Conservation (phyloP, 2,888 invertebrate species). For the Orthonychiurus folsomi region DNA sequence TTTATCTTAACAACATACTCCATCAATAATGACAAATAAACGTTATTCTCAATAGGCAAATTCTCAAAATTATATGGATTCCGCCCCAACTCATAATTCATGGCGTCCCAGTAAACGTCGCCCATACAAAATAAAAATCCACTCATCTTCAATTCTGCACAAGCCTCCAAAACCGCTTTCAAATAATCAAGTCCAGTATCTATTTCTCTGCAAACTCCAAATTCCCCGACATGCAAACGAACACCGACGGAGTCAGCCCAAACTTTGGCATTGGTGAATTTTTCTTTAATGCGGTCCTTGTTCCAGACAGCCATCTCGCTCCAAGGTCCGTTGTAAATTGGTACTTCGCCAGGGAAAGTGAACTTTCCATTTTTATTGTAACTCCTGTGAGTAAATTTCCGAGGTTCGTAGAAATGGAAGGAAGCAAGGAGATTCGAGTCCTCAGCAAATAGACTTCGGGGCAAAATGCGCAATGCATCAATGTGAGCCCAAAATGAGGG, state of each 20-base stretch:
- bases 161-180: not conserved
- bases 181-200: not conserved
- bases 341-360: not conserved
- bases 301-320: not conserved
- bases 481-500: constrained; percentile 27
- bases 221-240: not conserved
- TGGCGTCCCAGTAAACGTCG: constrained; percentile 4
- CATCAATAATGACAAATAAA: too few relatives aligned
- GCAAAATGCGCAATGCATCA: constrained; percentile 4
- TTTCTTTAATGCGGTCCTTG: not conserved
- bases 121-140: not conserved
- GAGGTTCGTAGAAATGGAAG: constrained; percentile 3
- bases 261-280: not conserved
- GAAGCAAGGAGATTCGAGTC: constrained; percentile 4
- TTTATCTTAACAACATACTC: too few relatives aligned
- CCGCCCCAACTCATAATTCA: constrained; percentile 1
- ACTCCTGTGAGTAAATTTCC: not conserved
- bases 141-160: not conserved
- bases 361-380: not conserved
- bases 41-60: not conserved
- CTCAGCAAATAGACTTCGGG: not conserved
- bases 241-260: not conserved
- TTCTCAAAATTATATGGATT: not conserved
- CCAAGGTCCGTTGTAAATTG: not conserved
- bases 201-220: constrained; percentile 1